Evolutionary conservation across 2,888 invertebrate genomes (phyloP).

Genomic region (Himalopsyche tibetana): DNA sequence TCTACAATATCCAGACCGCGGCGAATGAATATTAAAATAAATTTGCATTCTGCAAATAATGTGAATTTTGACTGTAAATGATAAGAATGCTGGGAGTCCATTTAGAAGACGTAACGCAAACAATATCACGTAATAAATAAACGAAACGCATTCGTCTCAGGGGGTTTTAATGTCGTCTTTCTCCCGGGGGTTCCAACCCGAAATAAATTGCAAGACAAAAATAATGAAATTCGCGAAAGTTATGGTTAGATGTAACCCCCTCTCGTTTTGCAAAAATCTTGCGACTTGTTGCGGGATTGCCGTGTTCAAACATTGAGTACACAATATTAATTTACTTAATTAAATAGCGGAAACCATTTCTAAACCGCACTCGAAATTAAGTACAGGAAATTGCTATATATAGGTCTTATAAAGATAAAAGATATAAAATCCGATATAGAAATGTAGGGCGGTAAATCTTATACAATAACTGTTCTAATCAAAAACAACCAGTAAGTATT

Average conservation of each 20-base stretch:
- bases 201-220: slow-evolving; percentile 30
- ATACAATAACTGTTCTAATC: too few species aligned
- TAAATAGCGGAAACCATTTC: background rate
- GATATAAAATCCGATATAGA: background rate
- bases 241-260: background rate
- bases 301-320: background rate
- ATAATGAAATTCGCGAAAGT: slow-evolving; percentile 32
- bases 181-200: background rate
- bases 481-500: too few species aligned
- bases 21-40: too few species aligned
- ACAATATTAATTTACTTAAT: slow-evolving; percentile 15
- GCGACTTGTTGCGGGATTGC: background rate
- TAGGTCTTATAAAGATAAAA: background rate
- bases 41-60: too few species aligned
- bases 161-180: background rate
- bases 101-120: background rate
- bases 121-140: slow-evolving; percentile 22
- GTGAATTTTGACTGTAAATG: too few species aligned
- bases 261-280: background rate
- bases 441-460: background rate
- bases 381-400: background rate
- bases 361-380: background rate
- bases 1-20: too few species aligned
- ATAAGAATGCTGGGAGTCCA: too few species aligned
- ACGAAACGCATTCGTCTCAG: slow-evolving; percentile 12